Evolutionary conservation across 2,888 invertebrate genomes (phyloP), one percentile per base, ranked within the genome.

Genomic region (Zootermopsis nevadensis): DNA sequence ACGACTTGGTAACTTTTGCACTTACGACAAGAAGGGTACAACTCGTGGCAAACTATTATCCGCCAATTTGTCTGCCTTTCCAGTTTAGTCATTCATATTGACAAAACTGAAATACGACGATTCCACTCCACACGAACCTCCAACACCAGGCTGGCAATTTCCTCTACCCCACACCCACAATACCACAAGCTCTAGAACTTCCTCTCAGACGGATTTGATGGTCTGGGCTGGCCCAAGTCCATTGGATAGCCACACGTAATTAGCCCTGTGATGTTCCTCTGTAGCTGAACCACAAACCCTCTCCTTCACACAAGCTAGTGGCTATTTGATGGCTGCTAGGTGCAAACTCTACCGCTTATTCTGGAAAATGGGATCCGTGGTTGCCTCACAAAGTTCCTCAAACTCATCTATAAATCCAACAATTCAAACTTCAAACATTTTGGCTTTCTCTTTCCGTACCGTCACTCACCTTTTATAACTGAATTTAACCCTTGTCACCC

Each of bases 171-270:
- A 27, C 60, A 27, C 60, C 60, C 60, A 48, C 60, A 27, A 27
- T n/a, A 38, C 76, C 76, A 48, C 76, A 76, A 76, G 76, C 76
- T 76, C 35, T 35, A 42, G 38, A 76, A 76, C 76, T 76, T 76
- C 60, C 60, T 60, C 60, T 60, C 60, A 60, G 60, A 60, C 60
- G 60, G 60, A 27, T 60, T 60, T 60, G 60, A 60, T 60, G 60
- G 60, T 27, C 60, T 48, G 27, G 60, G 60, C 60, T 60, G 60
- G 27, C 76, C 76, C 48, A 42, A 76, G 76, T 76, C 76, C 48
- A 76, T 76, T 48, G 76, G 76, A 38, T 38, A 76, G 76, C 76
- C 76, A 42, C 76, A 76, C 38, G 76, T 76, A 76, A 76, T 76
- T 76, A 76, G 76, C 76, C 35, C 38, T 76, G 76, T 38, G 48